Conservation (phyloP, 2,888 invertebrate genomes). For the Stictocephala bisonia region DNA sequence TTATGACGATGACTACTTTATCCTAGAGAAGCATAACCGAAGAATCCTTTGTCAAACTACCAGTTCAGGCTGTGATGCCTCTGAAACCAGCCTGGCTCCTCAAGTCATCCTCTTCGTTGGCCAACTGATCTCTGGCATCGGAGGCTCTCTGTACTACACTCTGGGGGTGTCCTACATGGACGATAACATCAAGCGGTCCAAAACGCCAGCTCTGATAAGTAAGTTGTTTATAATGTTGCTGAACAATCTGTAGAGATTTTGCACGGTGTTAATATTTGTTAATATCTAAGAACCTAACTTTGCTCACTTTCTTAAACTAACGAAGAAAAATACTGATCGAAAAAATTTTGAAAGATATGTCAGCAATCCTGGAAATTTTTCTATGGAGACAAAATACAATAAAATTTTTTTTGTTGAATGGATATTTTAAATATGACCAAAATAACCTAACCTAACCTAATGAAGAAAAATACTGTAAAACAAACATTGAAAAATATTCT, state of each 20-base stretch:
- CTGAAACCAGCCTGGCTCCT: conserved; percentile 71
- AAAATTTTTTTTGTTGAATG: too few relatives aligned
- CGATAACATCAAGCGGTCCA: conserved; percentile 79
- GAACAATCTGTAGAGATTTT: too few relatives aligned
- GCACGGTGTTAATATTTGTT: too few relatives aligned
- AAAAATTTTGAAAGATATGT: too few relatives aligned
- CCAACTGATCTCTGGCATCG: conserved; percentile 77
- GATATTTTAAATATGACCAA: too few relatives aligned
- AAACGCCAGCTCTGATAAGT: conserved; percentile 78
- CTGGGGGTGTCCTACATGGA: conserved; percentile 80
- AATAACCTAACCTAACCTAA: too few relatives aligned
- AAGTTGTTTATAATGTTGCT: conserved; percentile 61
- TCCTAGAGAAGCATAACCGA: conserved; percentile 66
- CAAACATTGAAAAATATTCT: too few relatives aligned
- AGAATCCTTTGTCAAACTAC: conserved; percentile 69
- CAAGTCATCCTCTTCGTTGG: conserved; percentile 74
- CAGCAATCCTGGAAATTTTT: too few relatives aligned
- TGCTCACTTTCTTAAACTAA: conserved; percentile 21
- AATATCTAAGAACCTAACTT: neutral
- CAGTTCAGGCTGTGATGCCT: conserved; percentile 65
- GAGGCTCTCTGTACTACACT: conserved; percentile 76
- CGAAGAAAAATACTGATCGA: too few relatives aligned
- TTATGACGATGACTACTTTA: too few relatives aligned
- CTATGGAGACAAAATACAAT: too few relatives aligned
- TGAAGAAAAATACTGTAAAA: too few relatives aligned